These are phyloP conservation scores for Pentamera pediparva DNA, from an alignment of 53 echinoderm and acorn worm genomes.

Conservation along the genomic window DNA sequence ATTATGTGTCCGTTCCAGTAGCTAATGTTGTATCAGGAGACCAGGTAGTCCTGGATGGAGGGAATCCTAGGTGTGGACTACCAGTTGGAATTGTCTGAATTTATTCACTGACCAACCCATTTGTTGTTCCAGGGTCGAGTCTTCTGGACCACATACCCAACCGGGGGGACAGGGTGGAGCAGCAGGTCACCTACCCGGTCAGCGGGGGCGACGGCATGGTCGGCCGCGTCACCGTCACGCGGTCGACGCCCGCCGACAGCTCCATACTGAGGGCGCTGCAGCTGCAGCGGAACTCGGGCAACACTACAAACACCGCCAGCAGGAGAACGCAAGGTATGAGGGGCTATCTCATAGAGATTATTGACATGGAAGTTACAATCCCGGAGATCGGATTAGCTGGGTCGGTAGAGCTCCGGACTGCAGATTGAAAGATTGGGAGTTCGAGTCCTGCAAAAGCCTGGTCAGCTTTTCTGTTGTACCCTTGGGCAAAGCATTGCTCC, in stretches of 20 bases:
- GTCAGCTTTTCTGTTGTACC: too few species aligned
- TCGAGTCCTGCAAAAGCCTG: too few species aligned
- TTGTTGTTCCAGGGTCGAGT: constrained; percentile 24
- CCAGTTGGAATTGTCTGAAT: too few species aligned
- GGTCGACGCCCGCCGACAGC: constrained; percentile 19
- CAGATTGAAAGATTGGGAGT: too few species aligned
- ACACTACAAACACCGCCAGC: not conserved
- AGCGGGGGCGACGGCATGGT: constrained; percentile 17
- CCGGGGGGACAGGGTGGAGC: constrained; percentile 7
- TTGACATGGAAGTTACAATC: not conserved
- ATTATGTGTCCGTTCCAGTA: too few species aligned
- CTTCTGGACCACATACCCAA: constrained; percentile 19
- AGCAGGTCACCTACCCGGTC: constrained; percentile 23
- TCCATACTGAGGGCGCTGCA: not conserved
- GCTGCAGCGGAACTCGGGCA: not conserved
- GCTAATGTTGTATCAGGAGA: too few species aligned
- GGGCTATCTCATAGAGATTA: not conserved
- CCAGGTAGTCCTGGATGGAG: too few species aligned
- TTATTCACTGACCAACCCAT: too few species aligned
- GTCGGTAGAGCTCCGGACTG: too few species aligned
- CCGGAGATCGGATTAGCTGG: too few species aligned
- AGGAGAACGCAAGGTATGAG: constrained; percentile 4
- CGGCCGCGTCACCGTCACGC: constrained; percentile 18
- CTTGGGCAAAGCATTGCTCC: too few species aligned
- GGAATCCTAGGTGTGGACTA: too few species aligned